Base-by-base conservation (phyloP, 2,113 vertebrate genomes). In the Petrocephalus microphthalmus region DNA sequence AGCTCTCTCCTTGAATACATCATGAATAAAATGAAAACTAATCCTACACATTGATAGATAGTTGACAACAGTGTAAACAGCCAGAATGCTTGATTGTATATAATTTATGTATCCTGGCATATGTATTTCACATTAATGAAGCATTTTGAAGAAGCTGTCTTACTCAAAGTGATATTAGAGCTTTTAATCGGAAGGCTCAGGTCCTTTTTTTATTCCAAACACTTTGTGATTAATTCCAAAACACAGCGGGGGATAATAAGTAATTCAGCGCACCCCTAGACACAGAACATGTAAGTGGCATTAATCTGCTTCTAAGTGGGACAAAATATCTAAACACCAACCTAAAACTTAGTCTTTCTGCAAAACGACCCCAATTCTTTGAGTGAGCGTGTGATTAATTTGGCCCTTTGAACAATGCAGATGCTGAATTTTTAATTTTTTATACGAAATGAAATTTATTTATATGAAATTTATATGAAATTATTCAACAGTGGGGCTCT, bases 281-380 rank as follows among this genome's bases (percentile, higher is more conserved):
- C 45, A 10, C 2, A 47, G 85, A 86, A 22, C 57, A 51, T 33
- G 60, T 25, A 67, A 87, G 60, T 71, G 56, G 42, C 42, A 52
- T 87, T 67, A 87, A 87, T 87, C 60, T 87, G 60, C 60, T 71
- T 60, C 57, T 71, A 87, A 87, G 86, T 87, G 47, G 57, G 60
- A 51, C 15, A 67, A 74, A 87, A 87, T 87, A 25, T 57, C 20
- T 25, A 49, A 51, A 74, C n/a, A 64, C 49, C n/a, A 64, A 25
- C 11, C 60, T 37, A 45, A 49, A 52, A 71, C 47, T 57, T 45
- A 71, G 19, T 87, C 17, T 71, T 49, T 6, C 71, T 78, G 13
- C 10, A 25, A 78, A 78, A 37, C 17, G 17, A 33, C 33, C 17
- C 33, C 33, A 42, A 42, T 78, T 37, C 71, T 78, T 13, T 78